These are phyloP conservation scores for Dicrostonyx torquatus DNA, from an alignment of 2,797 vertebrate species.

Conservation along the genomic window DNA sequence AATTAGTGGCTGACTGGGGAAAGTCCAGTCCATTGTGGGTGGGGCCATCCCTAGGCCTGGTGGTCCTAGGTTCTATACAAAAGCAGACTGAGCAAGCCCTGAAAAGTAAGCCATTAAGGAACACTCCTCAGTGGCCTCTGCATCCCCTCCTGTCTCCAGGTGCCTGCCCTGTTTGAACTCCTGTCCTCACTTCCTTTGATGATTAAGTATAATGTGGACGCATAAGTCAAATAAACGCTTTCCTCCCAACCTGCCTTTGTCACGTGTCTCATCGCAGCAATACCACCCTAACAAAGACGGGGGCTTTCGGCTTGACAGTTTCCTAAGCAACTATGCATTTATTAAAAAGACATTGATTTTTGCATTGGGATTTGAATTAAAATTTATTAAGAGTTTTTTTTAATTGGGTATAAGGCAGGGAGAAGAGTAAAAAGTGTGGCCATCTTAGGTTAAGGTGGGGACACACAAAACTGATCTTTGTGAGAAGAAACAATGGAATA, in stretches of 20 bases:
- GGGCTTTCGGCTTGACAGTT: conserved; percentile 4
- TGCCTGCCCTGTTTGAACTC: background rate
- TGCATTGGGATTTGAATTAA: conserved; percentile 46
- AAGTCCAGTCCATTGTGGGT: background rate
- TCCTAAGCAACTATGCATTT: conserved; percentile 18
- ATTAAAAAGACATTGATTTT: background rate
- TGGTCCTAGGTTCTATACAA: background rate
- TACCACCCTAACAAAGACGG: background rate
- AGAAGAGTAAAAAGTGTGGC: background rate
- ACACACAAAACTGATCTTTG: background rate
- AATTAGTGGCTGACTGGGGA: background rate
- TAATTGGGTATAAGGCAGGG: background rate
- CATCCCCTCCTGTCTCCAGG: too few species aligned
- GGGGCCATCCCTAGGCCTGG: background rate
- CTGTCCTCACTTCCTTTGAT: too few species aligned
- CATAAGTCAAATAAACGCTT: background rate
- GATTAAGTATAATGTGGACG: background rate
- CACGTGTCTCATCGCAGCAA: background rate
- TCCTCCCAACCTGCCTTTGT: background rate
- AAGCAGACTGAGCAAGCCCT: background rate
- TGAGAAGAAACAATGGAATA: background rate
- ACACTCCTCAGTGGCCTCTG: background rate
- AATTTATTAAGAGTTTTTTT: background rate
- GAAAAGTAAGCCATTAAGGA: background rate
- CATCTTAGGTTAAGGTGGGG: background rate